Percentiles rank a stretch among this genome's conserved stretches.
These are phyloP conservation scores for Crematogaster levior DNA, from an alignment of 2,888 invertebrate genomes.

Conservation along the genomic window DNA sequence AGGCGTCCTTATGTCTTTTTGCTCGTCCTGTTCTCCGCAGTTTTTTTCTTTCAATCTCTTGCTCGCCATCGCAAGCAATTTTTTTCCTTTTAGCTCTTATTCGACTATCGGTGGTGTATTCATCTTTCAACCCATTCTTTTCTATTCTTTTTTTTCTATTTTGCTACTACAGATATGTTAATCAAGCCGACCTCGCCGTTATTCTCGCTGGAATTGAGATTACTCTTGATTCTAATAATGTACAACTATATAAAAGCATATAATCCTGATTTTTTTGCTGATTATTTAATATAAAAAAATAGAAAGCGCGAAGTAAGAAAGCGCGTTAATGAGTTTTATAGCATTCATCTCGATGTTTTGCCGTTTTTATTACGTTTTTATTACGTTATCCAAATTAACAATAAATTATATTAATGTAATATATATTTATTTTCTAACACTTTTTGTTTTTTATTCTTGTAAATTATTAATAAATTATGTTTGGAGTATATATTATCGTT, in stretches of 20 bases:
- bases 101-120: slow-evolving; percentile 43
- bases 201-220: slow-evolving; percentile 37
- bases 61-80: slow-evolving; percentile 24
- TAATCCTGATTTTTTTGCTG: background rate
- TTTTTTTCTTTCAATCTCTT: slow-evolving; percentile 37
- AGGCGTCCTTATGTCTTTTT: slow-evolving; percentile 14
- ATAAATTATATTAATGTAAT: background rate
- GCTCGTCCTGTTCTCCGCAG: background rate
- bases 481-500: background rate
- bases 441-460: background rate
- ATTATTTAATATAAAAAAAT: slow-evolving; percentile 8
- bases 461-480: background rate
- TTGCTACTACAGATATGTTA: slow-evolving; percentile 43
- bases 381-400: background rate
- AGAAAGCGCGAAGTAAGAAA: too few relatives aligned
- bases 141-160: slow-evolving; percentile 9
- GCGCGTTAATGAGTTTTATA: background rate
- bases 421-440: background rate
- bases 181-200: slow-evolving; percentile 26
- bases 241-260: background rate
- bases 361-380: too few relatives aligned
- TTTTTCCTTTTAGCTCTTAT: slow-evolving; percentile 27
- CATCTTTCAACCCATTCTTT: slow-evolving; percentile 23
- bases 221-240: slow-evolving; percentile 16
- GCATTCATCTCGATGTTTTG: background rate